These are phyloP conservation scores for Albula goreensis DNA, from an alignment of 2,113 vertebrate species.

Conservation along the genomic window DNA sequence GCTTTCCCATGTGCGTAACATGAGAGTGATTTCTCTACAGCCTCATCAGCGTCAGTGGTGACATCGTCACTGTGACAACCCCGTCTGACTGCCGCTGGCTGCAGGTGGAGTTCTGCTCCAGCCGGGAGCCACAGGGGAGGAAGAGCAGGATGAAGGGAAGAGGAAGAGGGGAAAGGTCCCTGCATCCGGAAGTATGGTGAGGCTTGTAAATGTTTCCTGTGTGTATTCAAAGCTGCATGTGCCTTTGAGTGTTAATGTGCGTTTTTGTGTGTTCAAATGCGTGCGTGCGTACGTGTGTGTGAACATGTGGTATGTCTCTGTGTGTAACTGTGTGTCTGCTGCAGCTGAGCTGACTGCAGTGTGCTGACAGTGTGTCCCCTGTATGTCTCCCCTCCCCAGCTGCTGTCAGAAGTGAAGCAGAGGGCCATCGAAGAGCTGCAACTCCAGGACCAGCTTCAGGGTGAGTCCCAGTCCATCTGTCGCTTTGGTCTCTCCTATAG, in stretches of 20 bases:
- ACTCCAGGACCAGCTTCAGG: constrained; percentile 69
- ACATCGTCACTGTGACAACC: constrained; percentile 71
- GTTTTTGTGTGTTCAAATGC: too few relatives aligned
- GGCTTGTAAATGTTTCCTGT: constrained; percentile 32
- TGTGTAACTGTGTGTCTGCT: neutral
- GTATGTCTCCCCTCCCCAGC: constrained; percentile 63
- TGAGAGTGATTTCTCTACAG: constrained; percentile 42
- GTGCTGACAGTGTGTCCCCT: neutral
- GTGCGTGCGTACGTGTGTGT: constrained; percentile 8
- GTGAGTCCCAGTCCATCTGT: constrained; percentile 53
- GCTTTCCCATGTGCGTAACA: too few relatives aligned
- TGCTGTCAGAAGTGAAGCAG: constrained; percentile 83
- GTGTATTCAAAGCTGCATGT: too few relatives aligned
- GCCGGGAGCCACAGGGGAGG: constrained; percentile 34
- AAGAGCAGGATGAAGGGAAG: constrained; percentile 53
- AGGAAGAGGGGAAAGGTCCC: constrained; percentile 74
- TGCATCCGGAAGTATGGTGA: constrained; percentile 78
- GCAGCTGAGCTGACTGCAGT: neutral
- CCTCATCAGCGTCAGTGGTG: constrained; percentile 64
- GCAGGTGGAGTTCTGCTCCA: constrained; percentile 77
- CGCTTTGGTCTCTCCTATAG: neutral
- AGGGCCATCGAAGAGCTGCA: constrained; percentile 81
- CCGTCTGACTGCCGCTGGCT: constrained; percentile 82
- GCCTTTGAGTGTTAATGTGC: too few relatives aligned
- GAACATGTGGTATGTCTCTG: constrained; percentile 10